Base-by-base conservation (phyloP, 1,140 invertebrate species). In the Asobara japonica region DNA sequence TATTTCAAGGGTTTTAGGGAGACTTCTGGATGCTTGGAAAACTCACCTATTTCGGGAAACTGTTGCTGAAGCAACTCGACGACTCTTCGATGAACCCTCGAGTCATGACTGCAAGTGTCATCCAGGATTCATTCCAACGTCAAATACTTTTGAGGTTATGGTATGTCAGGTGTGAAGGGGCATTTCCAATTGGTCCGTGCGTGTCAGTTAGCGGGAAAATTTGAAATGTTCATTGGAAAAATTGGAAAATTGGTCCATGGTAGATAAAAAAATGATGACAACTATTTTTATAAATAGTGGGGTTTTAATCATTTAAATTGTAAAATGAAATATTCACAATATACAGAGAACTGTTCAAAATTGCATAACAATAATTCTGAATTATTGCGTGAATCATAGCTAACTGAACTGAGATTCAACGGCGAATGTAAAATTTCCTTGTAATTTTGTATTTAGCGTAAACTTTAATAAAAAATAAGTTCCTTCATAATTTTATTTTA, bases 91-190 rank as follows among this genome's bases (percentile, higher is more conserved):
- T 56, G 18, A 27, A 56, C 5, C 51, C 18, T 22, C 8, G 51
- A 56, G 51, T 25, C 51, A 56, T 56, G 51, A 56, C 51, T 56
- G 22, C 41, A 45, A 27, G 51, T 56, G 51, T 56, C 51, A 56
- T 56, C 51, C 51, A 56, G 51, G 51, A 56, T 18, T 56, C 20
- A 56, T 56, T 56, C 5, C 25, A 56, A 56, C 25, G 51, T 56
- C 51, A 56, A 56, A 56, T 56, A 6, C 22, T 1, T 45, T 27
- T 56, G 20, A 56, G 51, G 51, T 56, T 56, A 56, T 25, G 51
- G 18, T 45, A 5, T 3, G n/a, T 45, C 36, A 16, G 1, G 41
- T 2, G 13, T 45, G n/a, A 45, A 45, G 41, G 41, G n/a, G 41
- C 0, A 45, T 45, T 45, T 45, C 41, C 7, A 45, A 45, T 45